phyloP scores from a whole-genome alignment of 2,113 vertebrate genomes.

The Antigone vipio region DNA sequence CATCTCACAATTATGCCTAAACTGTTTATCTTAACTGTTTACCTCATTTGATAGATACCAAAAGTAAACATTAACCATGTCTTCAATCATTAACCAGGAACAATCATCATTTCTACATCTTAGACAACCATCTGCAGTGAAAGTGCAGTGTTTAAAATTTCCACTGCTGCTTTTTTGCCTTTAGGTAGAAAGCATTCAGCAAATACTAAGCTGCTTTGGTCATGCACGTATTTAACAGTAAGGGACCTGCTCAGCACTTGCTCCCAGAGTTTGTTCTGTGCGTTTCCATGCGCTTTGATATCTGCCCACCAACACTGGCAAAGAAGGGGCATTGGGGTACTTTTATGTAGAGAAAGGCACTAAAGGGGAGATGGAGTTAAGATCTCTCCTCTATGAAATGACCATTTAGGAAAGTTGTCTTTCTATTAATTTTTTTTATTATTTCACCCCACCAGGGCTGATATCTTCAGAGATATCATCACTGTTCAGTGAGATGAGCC shows the following conservation, averaged over 20 bases:
- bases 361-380: not conserved
- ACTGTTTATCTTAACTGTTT: conserved; percentile 35
- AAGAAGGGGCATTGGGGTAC: not conserved
- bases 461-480: not conserved
- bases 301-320: not conserved
- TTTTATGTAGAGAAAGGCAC: not conserved
- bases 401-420: not conserved
- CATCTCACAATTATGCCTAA: not conserved
- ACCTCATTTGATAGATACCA: conserved; percentile 29
- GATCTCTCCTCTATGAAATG: not conserved
- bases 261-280: not conserved
- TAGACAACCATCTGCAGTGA: conserved; percentile 26
- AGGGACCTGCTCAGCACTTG: not conserved
- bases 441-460: not conserved
- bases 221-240: not conserved
- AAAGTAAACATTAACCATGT: conserved; percentile 50
- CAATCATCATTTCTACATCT: conserved; percentile 1
- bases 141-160: conserved; percentile 44
- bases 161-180: not conserved
- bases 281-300: not conserved
- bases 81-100: conserved; percentile 59
- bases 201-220: not conserved
- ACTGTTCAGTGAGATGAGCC: not conserved
- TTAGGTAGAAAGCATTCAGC: not conserved
- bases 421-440: not conserved